Evolutionary conservation across 2,888 invertebrate species (phyloP).

Genomic region (Exocentrus adspersus): DNA sequence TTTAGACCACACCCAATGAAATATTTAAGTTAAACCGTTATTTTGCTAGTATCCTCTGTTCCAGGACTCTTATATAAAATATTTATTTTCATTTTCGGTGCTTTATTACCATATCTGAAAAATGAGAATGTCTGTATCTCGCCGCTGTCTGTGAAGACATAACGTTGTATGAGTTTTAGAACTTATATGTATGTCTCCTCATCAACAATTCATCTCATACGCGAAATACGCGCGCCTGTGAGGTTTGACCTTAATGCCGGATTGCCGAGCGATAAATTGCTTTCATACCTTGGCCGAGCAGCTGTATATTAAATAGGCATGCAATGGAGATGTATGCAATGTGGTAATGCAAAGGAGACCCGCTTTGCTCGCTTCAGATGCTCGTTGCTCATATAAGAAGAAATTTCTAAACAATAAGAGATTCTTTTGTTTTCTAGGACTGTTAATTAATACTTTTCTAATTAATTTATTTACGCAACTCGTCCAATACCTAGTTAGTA

Average conservation of each 20-base stretch:
- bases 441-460: too few species aligned
- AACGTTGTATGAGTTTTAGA: background rate
- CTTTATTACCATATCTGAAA: background rate
- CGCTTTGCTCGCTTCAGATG: too few species aligned
- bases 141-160: background rate
- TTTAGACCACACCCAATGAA: too few species aligned
- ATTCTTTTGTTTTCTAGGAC: background rate
- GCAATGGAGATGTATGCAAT: background rate
- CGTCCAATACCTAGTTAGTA: too few species aligned
- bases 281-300: constrained; percentile 1
- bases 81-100: too few species aligned
- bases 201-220: constrained; percentile 1
- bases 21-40: too few species aligned
- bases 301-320: background rate
- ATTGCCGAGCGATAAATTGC: constrained; percentile 1
- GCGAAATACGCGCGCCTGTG: background rate
- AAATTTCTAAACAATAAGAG: background rate
- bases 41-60: too few species aligned
- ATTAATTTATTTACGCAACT: too few species aligned
- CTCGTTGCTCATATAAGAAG: background rate
- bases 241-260: background rate
- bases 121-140: background rate
- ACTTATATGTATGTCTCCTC: background rate
- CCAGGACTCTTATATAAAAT: too few species aligned
- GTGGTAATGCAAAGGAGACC: background rate